These are phyloP conservation scores for Chascanopsetta lugubris DNA, from an alignment of 2,113 vertebrate genomes.

Conservation along the genomic window DNA sequence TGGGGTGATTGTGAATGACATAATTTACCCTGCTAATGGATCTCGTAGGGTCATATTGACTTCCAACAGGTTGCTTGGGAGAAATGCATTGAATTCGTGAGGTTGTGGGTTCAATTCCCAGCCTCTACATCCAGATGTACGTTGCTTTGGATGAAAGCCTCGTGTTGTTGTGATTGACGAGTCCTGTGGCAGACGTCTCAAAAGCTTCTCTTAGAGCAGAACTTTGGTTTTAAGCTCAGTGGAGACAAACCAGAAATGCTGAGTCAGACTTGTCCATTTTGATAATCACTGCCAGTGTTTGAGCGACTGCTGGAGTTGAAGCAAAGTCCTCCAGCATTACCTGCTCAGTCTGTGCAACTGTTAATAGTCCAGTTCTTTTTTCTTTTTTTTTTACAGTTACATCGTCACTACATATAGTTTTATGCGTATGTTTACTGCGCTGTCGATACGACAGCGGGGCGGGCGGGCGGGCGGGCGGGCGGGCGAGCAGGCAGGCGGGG, in stretches of 20 bases:
- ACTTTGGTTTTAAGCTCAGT: background rate
- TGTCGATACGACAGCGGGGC: conserved; percentile 46
- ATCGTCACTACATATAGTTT: conserved; percentile 61
- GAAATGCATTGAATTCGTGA: conserved; percentile 23
- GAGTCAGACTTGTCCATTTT: background rate
- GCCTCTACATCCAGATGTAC: too few relatives aligned
- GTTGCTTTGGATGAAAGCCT: too few relatives aligned
- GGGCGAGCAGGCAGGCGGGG: too few relatives aligned
- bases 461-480: background rate
- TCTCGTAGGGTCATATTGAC: conserved; percentile 39
- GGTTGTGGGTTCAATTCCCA: too few relatives aligned
- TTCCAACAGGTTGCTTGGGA: conserved; percentile 45
- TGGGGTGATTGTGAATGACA: conserved; percentile 33
- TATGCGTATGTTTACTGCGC: conserved; percentile 69
- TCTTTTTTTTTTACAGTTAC: conserved; percentile 45
- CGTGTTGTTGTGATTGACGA: too few relatives aligned
- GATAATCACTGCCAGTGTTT: background rate
- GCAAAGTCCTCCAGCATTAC: background rate
- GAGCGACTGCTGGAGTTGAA: background rate
- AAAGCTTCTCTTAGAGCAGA: too few relatives aligned
- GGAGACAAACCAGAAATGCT: background rate
- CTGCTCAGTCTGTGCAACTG: background rate
- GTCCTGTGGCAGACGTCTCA: too few relatives aligned
- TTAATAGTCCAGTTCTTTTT: conserved; percentile 17
- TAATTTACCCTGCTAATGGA: too few relatives aligned